These are phyloP conservation scores for Formica exsecta DNA, from an alignment of 1,140 invertebrate species.

Conservation along the genomic window DNA sequence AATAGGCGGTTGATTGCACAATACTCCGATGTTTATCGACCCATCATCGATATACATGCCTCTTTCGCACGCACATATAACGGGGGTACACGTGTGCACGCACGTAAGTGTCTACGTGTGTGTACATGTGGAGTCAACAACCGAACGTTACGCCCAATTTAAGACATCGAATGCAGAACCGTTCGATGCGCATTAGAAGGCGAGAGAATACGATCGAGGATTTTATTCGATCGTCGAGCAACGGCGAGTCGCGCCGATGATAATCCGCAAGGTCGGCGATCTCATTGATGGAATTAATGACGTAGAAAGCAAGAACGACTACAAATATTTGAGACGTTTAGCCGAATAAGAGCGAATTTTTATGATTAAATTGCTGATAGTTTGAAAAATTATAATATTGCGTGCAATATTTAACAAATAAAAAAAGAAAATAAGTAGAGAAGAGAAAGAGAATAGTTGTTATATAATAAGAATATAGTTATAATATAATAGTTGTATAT, in stretches of 20 bases:
- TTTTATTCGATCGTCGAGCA: constrained; percentile 69
- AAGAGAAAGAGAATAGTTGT: too few relatives aligned
- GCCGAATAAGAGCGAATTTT: constrained; percentile 2
- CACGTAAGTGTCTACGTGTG: constrained; percentile 41
- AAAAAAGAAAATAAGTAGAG: not conserved
- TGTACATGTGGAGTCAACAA: constrained; percentile 81
- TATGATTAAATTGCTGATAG: not conserved
- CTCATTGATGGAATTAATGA: constrained; percentile 36
- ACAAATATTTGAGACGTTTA: constrained; percentile 34
- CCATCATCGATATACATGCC: constrained; percentile 83
- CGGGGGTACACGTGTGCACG: constrained; percentile 17
- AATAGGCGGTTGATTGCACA: constrained; percentile 86
- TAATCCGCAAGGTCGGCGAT: constrained; percentile 44
- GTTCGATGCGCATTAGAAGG: constrained; percentile 80
- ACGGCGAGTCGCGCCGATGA: constrained; percentile 26
- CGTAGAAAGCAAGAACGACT: constrained; percentile 46
- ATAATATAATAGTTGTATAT: too few relatives aligned
- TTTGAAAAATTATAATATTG: too few relatives aligned
- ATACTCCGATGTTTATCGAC: constrained; percentile 85
- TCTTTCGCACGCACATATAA: constrained; percentile 57
- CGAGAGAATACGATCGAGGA: constrained; percentile 69
- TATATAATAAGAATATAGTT: too few relatives aligned
- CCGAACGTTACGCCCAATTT: constrained; percentile 85
- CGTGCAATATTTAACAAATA: not conserved
- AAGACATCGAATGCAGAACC: constrained; percentile 79